Evolutionary conservation across 2,888 invertebrate species (phyloP), one percentile per base, ranked within the genome.

Genomic region (Thereva nobilitata): DNA sequence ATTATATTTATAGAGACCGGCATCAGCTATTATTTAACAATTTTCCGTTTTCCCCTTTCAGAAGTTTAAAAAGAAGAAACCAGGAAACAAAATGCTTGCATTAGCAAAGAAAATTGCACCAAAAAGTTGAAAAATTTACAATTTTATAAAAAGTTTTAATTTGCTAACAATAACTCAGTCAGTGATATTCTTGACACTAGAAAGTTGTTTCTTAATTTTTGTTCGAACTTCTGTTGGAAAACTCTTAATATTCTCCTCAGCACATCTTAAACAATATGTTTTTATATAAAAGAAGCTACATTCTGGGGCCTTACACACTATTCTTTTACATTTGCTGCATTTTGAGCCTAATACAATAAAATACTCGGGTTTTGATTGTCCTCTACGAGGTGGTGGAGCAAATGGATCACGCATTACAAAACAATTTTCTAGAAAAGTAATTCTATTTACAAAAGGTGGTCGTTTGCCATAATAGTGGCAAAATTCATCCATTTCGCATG

Each of bases 381-480:
- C 12, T 74, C 74, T 75, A 74, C 23, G 74, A 5, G 79, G 78
- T 5, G 88, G 87, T 1, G 89, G 85, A 73, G 87, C 86, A 76
- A 94, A 95, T 0, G 95, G 95, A 81, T 95, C 94, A 75, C 89
- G 90, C 86, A 92, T 89, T 0, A 93, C 80, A 78, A 89, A 95
- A 69, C 87, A 88, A 41, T 91, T 86, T 76, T 92, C 92, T 71
- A 84, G 82, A 65, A 93, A 86, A 42, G 82, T 78, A 45, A 91
- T 82, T 67, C 87, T 85, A 71, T 86, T 86, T 2, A 87, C 85
- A 77, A 92, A 93, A 3, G 90, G 88, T 35, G 93, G 92, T 69
- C 85, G 84, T 9, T 79, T 83, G 34, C 94, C 94, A 78, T 87
- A 90, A 75, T 90, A 94, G 72, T 92, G 86, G 66, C 87, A 90